Evolutionary conservation across 2,888 invertebrate genomes (phyloP).

Genomic region (Lepidonotus clava): DNA sequence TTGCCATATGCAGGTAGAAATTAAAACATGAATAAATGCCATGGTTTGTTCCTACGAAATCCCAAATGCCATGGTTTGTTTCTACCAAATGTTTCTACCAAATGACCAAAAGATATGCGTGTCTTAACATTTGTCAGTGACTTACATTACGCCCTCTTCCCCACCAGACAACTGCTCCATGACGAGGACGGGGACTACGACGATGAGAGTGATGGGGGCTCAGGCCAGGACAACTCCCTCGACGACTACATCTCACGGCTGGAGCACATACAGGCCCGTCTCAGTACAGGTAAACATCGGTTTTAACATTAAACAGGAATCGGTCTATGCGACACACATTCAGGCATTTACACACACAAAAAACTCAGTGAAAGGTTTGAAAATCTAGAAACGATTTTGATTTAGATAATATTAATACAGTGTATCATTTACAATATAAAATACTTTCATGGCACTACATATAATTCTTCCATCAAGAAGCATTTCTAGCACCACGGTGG

Average conservation of each 20-base stretch:
- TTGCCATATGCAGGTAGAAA: too few species aligned
- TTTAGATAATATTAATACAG: not conserved
- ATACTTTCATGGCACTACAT: not conserved
- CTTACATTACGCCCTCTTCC: not conserved
- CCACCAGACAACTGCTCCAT: not conserved
- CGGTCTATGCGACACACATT: not conserved
- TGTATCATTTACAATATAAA: not conserved
- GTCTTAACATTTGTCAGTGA: not conserved
- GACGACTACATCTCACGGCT: conserved; percentile 62
- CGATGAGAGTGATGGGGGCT: conserved; percentile 5
- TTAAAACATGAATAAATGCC: too few species aligned
- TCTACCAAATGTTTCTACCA: too few species aligned
- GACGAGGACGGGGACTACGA: not conserved
- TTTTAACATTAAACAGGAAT: not conserved
- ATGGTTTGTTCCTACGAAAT: too few species aligned
- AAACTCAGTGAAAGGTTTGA: not conserved
- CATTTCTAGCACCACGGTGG: not conserved
- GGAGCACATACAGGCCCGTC: conserved; percentile 60
- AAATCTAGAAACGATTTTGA: not conserved
- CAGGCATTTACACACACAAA: not conserved
- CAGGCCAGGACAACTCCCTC: conserved; percentile 50
- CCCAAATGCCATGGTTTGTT: too few species aligned
- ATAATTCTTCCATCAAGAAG: not conserved
- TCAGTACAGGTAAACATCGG: conserved; percentile 48
- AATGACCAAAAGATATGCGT: too few species aligned